Evolutionary conservation across 1,140 invertebrate genomes (phyloP).

Genomic region (Schlechtendalia chinensis): DNA sequence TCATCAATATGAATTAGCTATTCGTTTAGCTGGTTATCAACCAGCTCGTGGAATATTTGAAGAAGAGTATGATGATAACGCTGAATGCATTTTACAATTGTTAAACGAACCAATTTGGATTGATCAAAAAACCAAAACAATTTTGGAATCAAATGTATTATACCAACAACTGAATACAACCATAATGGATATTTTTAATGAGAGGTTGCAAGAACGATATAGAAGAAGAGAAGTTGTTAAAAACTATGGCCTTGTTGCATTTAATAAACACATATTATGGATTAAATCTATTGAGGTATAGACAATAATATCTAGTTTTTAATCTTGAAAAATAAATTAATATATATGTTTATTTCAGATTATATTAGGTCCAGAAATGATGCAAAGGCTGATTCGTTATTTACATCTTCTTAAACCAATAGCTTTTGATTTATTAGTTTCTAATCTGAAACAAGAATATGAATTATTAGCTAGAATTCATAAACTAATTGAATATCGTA

Average conservation of each 20-base stretch:
- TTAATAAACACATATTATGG: constrained; percentile 65
- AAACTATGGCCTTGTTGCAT: constrained; percentile 75
- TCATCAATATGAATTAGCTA: constrained; percentile 40
- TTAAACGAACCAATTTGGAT: constrained; percentile 31
- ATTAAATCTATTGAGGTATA: constrained; percentile 66
- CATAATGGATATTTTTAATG: constrained; percentile 61
- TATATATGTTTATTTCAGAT: constrained; percentile 45
- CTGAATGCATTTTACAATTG: constrained; percentile 33
- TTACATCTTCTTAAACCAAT: constrained; percentile 72
- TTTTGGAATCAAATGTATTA: constrained; percentile 38
- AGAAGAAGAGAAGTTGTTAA: constrained; percentile 71
- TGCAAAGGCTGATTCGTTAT: constrained; percentile 68
- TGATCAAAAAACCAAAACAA: not conserved
- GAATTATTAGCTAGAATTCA: constrained; percentile 68
- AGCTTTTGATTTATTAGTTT: constrained; percentile 64
- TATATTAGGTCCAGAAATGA: constrained; percentile 54
- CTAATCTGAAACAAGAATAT: constrained; percentile 71
- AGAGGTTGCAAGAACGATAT: constrained; percentile 69
- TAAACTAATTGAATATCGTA: constrained; percentile 67
- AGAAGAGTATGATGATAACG: constrained; percentile 46
- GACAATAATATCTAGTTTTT: constrained; percentile 8
- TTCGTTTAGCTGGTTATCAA: constrained; percentile 41
- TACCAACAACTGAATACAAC: constrained; percentile 37
- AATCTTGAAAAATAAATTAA: not conserved
- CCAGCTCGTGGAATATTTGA: constrained; percentile 39